These are phyloP conservation scores for Centropyge bicolor DNA, from an alignment of 2,797 vertebrate genomes.

Conservation along the genomic window DNA sequence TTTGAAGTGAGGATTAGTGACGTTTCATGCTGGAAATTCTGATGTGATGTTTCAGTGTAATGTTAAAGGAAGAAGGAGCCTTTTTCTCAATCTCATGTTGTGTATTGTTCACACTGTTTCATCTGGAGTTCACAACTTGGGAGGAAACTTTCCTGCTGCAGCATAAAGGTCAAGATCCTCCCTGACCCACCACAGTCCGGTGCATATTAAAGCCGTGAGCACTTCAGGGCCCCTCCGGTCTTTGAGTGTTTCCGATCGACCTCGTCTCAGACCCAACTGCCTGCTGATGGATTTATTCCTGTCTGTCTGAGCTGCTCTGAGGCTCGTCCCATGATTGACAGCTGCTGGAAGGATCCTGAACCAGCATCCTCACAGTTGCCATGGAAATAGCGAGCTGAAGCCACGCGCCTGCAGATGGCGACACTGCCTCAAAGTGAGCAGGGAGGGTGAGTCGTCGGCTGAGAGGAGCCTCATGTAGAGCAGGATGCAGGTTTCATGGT, in stretches of 20 bases:
- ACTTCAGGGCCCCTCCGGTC: not conserved
- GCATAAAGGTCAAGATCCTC: slow-evolving; percentile 21
- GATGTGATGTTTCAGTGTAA: not conserved
- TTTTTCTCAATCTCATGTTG: not conserved
- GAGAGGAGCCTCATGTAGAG: slow-evolving; percentile 1
- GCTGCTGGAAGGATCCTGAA: slow-evolving; percentile 45
- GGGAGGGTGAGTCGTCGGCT: not conserved
- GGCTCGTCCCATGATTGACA: slow-evolving; percentile 64
- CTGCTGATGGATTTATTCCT: slow-evolving; percentile 32
- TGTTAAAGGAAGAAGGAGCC: not conserved
- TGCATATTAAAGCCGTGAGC: slow-evolving; percentile 25
- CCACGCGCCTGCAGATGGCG: slow-evolving; percentile 82
- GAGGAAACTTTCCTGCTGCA: not conserved
- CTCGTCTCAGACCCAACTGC: not conserved
- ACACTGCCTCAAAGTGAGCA: slow-evolving; percentile 51
- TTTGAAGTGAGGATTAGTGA: not conserved
- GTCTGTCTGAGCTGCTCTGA: slow-evolving; percentile 29
- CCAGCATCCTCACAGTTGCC: slow-evolving; percentile 77
- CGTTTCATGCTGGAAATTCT: not conserved
- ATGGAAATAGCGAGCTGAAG: slow-evolving; percentile 78
- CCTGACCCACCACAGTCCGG: not conserved
- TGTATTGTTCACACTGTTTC: not conserved
- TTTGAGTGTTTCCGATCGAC: slow-evolving; percentile 11
- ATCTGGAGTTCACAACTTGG: not conserved
- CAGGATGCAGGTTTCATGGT: slow-evolving; percentile 16